Base-by-base conservation (phyloP, 37 sponge, comb jelly and placozoan genomes). In the Cladorhizidae sp. region DNA sequence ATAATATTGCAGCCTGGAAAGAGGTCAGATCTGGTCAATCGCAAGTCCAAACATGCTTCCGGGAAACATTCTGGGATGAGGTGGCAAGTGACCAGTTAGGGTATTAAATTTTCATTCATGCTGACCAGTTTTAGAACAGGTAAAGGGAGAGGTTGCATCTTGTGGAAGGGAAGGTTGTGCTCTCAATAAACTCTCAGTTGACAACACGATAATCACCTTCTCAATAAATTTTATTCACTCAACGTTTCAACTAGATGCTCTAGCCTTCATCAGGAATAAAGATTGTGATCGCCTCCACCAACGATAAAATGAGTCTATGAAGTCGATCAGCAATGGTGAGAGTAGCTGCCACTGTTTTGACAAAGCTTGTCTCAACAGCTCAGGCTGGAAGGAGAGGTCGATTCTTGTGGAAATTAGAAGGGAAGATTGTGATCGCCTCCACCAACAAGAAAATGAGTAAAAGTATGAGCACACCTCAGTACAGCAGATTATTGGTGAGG, bases 21-120 rank as follows among this genome's bases (percentile, higher is more conserved):
- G 96, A 81, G 2, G 94, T 95, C 77, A 79, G 88, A 64, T 86
- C 93, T 35, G 95, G 93, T 28, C 95, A 95, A 84, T 95, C 93
- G 78, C 89, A 86, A 12, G 85, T 95, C 14, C 98, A 97, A 80
- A 88, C 93, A 23, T 97, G 98, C 57, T 97, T 95, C 88, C 72
- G 81, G 37, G 98, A 95, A 36, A 76, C 95, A 22, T 97, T 94
- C 65, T 95, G 97, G 3, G 82, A 67, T 28, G 93, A 92, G 69
- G 64, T 78, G 8, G 75, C 76, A 22, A 86, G 73, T 43, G 98
- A 97, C 43, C 89, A 95, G 74, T 97, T 97, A 80, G 98, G 98
- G n/a, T 87, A 89, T 22, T 95, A 97, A 50, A 93, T 97, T 54
- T 95, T 97, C 93, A 82, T 97, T 50, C 93, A 93, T 78, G 91